phyloP scores from a whole-genome alignment of 2,113 vertebrate species.

The Turnix velox region DNA sequence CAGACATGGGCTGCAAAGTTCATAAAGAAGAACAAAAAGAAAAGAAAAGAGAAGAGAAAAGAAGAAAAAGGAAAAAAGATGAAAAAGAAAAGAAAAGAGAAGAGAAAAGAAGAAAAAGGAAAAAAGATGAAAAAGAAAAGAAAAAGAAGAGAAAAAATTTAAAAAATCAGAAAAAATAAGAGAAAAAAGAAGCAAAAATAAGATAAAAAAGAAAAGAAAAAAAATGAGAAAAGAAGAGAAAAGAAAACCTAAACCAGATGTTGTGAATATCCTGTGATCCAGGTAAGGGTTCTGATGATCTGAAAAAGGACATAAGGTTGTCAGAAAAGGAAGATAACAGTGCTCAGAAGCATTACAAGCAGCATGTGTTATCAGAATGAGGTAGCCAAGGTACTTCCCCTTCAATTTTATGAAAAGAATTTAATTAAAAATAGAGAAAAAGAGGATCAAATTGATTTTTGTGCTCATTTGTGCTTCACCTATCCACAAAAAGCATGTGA shows the following conservation, averaged over 20 bases:
- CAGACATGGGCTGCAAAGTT: not conserved
- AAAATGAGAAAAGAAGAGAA: no score
- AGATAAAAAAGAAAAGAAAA: rapidly evolving
- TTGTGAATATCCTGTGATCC: not conserved
- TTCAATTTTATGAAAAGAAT: not conserved
- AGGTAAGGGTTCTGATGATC: not conserved
- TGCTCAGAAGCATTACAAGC: not conserved
- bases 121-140: no score
- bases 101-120: no score
- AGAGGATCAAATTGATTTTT: not conserved
- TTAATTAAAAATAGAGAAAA: not conserved
- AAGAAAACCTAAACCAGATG: not conserved
- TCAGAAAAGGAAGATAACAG: not conserved
- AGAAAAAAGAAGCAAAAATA: rapidly evolving
- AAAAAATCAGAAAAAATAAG: no score
- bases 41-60: no score
- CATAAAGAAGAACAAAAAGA: no score
- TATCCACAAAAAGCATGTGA: not conserved
- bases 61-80: no score
- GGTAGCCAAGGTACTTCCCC: not conserved
- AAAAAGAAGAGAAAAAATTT: no score
- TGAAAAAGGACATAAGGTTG: not conserved
- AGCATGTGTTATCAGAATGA: not conserved
- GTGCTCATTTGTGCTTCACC: not conserved
- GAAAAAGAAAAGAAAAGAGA: no score